phyloP scores from a whole-genome alignment of 2,888 invertebrate genomes.

The Catocala nupta region DNA sequence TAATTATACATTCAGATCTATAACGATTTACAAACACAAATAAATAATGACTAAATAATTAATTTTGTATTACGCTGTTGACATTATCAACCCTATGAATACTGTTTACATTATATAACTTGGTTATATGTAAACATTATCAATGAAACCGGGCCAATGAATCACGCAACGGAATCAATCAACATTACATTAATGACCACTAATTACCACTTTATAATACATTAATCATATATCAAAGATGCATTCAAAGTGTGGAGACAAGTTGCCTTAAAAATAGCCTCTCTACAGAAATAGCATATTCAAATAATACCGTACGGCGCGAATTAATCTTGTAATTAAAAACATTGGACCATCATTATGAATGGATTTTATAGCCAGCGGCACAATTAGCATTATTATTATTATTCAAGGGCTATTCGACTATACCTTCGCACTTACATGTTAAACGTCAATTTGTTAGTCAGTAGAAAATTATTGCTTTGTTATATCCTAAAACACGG shows the following conservation, averaged over 20 bases:
- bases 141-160: neutral
- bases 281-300: slow-evolving; percentile 38
- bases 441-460: slow-evolving; percentile 34
- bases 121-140: neutral
- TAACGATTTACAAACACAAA: slow-evolving; percentile 48
- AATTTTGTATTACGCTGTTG: slow-evolving; percentile 30
- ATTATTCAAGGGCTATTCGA: slow-evolving; percentile 29
- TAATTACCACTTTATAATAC: neutral
- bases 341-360: slow-evolving; percentile 32
- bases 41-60: slow-evolving; percentile 26
- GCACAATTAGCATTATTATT: slow-evolving; percentile 20
- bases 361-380: slow-evolving; percentile 26
- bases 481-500: slow-evolving; percentile 38
- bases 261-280: slow-evolving; percentile 34
- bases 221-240: neutral
- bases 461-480: slow-evolving; percentile 51
- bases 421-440: slow-evolving; percentile 32
- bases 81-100: slow-evolving; percentile 27
- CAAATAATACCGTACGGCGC: slow-evolving; percentile 39
- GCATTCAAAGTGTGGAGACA: slow-evolving; percentile 31
- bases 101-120: slow-evolving; percentile 6
- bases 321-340: slow-evolving; percentile 28
- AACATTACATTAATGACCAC: slow-evolving; percentile 7
- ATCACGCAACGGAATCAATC: slow-evolving; percentile 6
- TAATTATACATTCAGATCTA: slow-evolving; percentile 69